These are phyloP conservation scores for Corythucha ciliata DNA, from an alignment of 2,888 invertebrate species.

Conservation along the genomic window DNA sequence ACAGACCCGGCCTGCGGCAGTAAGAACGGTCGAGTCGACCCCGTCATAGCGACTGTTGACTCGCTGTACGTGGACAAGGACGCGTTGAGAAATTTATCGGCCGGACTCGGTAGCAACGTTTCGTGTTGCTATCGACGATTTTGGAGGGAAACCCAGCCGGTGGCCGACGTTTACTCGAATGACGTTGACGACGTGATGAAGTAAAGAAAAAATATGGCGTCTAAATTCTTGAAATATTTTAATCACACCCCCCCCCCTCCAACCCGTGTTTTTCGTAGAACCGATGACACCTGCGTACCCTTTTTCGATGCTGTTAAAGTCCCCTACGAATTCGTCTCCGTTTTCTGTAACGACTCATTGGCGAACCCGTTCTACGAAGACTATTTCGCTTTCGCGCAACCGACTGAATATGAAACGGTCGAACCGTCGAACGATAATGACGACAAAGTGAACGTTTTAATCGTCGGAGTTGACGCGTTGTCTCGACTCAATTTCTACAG, in stretches of 20 bases:
- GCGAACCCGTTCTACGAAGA: constrained; percentile 33
- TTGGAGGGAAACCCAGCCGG: constrained; percentile 46
- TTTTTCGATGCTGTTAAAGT: constrained; percentile 11
- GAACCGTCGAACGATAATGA: constrained; percentile 26
- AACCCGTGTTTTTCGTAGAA: too few species aligned
- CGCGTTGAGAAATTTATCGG: constrained; percentile 46
- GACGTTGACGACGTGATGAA: constrained; percentile 23
- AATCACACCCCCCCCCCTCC: too few species aligned
- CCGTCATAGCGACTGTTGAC: constrained; percentile 49
- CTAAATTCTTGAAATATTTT: background rate
- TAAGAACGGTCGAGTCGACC: constrained; percentile 36
- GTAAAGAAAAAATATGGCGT: constrained; percentile 15
- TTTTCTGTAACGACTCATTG: constrained; percentile 47
- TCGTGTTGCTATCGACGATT: constrained; percentile 56
- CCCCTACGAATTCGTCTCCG: constrained; percentile 57
- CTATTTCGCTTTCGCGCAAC: constrained; percentile 30
- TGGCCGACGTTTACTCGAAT: constrained; percentile 1
- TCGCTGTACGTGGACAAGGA: constrained; percentile 49
- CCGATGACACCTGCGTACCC: constrained; percentile 20
- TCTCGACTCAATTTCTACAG: constrained; percentile 77
- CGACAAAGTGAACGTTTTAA: constrained; percentile 47
- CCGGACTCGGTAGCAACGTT: constrained; percentile 43
- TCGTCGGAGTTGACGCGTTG: constrained; percentile 76
- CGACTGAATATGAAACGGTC: constrained; percentile 2
- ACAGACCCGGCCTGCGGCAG: constrained; percentile 48